A percentile compares a stretch with the other conserved stretches of the same genome.
Conservation (phyloP, 2,797 vertebrate genomes). For the Melopsittacus undulatus region DNA sequence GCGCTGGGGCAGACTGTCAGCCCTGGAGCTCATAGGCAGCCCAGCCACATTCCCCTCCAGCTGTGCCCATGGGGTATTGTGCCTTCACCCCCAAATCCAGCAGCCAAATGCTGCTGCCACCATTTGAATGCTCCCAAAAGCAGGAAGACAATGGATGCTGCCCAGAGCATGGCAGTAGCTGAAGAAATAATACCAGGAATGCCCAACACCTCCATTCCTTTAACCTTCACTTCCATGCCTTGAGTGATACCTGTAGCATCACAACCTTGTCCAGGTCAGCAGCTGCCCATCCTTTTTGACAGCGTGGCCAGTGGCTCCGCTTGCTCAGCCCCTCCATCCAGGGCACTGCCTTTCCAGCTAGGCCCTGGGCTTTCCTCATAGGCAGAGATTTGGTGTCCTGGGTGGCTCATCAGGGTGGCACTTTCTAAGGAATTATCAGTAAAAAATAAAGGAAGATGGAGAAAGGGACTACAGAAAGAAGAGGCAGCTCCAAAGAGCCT, state of each 20-base stretch:
- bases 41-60: background rate
- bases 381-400: background rate
- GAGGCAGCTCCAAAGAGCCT: background rate
- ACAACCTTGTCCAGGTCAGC: background rate
- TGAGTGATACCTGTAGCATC: background rate
- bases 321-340: background rate
- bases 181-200: background rate
- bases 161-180: background rate
- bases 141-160: accelerated
- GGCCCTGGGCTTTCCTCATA: background rate
- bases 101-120: background rate
- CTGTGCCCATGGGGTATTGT: background rate
- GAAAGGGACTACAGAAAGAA: background rate
- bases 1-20: background rate
- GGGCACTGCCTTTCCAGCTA: background rate
- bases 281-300: background rate
- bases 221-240: background rate
- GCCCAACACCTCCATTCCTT: background rate
- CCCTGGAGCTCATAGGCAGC: background rate
- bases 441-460: background rate
- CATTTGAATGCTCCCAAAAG: background rate
- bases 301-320: accelerated
- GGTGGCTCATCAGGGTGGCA: no score
- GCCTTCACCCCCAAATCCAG: background rate
- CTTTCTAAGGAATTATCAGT: background rate